Conservation (phyloP, 2,888 invertebrate genomes). For the Epinotia demarniana region DNA sequence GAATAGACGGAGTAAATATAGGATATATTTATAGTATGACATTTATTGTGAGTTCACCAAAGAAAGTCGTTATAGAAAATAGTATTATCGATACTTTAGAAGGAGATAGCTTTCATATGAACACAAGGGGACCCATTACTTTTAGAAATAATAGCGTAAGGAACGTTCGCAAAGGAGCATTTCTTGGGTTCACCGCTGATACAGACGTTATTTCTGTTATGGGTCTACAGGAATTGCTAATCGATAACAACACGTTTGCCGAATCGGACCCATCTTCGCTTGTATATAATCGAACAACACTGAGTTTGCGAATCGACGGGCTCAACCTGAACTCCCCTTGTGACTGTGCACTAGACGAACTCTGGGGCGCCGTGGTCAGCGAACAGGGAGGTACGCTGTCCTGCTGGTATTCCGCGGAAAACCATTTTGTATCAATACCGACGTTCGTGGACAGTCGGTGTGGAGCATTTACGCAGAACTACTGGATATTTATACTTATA, state of each 20-base stretch:
- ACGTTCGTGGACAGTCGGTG: slow-evolving; percentile 74
- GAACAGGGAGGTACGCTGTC: slow-evolving; percentile 71
- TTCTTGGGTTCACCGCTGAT: slow-evolving; percentile 84
- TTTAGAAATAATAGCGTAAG: slow-evolving; percentile 87
- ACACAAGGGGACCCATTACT: slow-evolving; percentile 85
- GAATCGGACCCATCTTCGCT: slow-evolving; percentile 84
- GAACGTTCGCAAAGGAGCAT: slow-evolving; percentile 85
- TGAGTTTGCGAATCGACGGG: slow-evolving; percentile 84
- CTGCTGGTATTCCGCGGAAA: slow-evolving; percentile 76
- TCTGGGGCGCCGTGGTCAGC: slow-evolving; percentile 68
- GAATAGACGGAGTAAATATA: slow-evolving; percentile 87
- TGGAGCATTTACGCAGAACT: slow-evolving; percentile 74
- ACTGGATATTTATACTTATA: slow-evolving; percentile 80
- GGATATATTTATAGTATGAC: slow-evolving; percentile 87
- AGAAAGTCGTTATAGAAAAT: slow-evolving; percentile 85
- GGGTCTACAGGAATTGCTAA: slow-evolving; percentile 80
- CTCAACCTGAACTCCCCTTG: slow-evolving; percentile 86
- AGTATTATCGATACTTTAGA: slow-evolving; percentile 85
- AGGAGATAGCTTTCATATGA: slow-evolving; percentile 87
- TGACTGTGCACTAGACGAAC: slow-evolving; percentile 79
- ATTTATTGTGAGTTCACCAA: slow-evolving; percentile 87
- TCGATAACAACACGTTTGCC: slow-evolving; percentile 87
- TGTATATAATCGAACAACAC: slow-evolving; percentile 82
- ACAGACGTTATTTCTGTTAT: slow-evolving; percentile 72
- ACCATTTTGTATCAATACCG: slow-evolving; percentile 70